phyloP scores from a whole-genome alignment of 2,113 vertebrate genomes.

The Lagopus muta region DNA sequence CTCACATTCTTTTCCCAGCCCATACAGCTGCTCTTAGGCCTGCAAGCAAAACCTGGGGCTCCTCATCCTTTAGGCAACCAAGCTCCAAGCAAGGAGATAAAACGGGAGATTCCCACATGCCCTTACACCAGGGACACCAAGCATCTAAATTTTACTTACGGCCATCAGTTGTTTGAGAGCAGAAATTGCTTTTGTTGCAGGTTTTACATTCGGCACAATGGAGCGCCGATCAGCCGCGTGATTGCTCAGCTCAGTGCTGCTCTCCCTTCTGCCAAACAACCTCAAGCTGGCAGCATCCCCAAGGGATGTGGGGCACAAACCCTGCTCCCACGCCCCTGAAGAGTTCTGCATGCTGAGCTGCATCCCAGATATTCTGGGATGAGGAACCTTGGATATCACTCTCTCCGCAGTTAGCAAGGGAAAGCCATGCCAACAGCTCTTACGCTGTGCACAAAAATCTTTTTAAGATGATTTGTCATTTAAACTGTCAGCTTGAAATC shows the following conservation, averaged over 20 bases:
- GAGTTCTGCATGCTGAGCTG: not conserved
- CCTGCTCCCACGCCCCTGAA: not conserved
- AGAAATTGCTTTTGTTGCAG: not conserved
- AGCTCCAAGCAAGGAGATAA: not conserved
- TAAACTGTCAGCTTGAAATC: constrained; percentile 38
- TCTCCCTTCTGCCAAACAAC: not conserved
- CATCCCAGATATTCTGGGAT: constrained; percentile 1
- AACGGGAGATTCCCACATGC: not conserved
- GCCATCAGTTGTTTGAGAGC: not conserved
- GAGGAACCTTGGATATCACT: not conserved
- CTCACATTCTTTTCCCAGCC: not conserved
- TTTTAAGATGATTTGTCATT: constrained; percentile 36
- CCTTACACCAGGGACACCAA: not conserved
- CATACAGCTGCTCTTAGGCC: not conserved
- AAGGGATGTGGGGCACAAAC: not conserved
- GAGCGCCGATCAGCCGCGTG: not conserved
- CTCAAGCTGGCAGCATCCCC: not conserved
- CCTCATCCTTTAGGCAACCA: not conserved
- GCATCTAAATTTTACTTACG: not conserved
- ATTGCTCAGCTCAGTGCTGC: not conserved
- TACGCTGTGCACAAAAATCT: not conserved
- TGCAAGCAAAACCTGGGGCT: not conserved
- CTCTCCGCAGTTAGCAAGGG: not conserved
- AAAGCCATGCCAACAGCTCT: not conserved
- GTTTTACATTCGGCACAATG: not conserved